Conservation (phyloP, 1,140 invertebrate species). For the Drosophila malerkotliana region DNA sequence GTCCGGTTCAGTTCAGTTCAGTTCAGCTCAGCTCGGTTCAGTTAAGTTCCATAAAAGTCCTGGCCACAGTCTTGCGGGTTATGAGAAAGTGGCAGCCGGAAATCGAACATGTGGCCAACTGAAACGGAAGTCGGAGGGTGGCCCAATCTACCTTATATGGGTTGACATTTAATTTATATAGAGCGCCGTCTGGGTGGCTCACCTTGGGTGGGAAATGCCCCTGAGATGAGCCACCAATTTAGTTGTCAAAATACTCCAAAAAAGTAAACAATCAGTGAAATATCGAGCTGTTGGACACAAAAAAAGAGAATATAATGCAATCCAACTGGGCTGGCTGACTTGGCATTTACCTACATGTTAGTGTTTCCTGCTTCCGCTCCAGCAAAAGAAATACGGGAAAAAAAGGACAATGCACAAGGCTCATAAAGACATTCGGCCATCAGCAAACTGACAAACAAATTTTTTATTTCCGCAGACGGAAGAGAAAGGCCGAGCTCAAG, state of each 20-base stretch:
- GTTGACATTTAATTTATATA: conserved; percentile 77
- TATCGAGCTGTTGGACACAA: conserved; percentile 38
- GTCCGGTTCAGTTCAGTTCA: conserved; percentile 3
- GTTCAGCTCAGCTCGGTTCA: conserved; percentile 19
- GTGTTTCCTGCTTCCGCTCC: conserved; percentile 70
- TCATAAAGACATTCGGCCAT: conserved; percentile 65
- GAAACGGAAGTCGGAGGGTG: conserved; percentile 50
- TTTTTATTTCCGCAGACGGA: conserved; percentile 55
- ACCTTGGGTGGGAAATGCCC: conserved; percentile 40
- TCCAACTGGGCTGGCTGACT: conserved; percentile 60
- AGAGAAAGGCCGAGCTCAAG: conserved; percentile 21
- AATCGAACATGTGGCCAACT: conserved; percentile 73
- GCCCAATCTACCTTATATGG: not conserved
- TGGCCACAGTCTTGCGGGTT: conserved; percentile 71
- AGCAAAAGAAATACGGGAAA: conserved; percentile 16
- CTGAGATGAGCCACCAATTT: conserved; percentile 54
- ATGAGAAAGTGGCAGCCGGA: conserved; percentile 63
- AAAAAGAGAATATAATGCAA: conserved; percentile 37
- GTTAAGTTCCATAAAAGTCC: conserved; percentile 31
- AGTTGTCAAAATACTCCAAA: conserved; percentile 77
- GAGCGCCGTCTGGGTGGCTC: conserved; percentile 39
- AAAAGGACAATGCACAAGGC: conserved; percentile 48
- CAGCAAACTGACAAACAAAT: conserved; percentile 69
- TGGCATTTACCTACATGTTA: conserved; percentile 76
- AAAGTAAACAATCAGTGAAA: conserved; percentile 72